These are phyloP conservation scores for Scaptomyza parva DNA, from an alignment of 2,888 invertebrate genomes.

Conservation along the genomic window DNA sequence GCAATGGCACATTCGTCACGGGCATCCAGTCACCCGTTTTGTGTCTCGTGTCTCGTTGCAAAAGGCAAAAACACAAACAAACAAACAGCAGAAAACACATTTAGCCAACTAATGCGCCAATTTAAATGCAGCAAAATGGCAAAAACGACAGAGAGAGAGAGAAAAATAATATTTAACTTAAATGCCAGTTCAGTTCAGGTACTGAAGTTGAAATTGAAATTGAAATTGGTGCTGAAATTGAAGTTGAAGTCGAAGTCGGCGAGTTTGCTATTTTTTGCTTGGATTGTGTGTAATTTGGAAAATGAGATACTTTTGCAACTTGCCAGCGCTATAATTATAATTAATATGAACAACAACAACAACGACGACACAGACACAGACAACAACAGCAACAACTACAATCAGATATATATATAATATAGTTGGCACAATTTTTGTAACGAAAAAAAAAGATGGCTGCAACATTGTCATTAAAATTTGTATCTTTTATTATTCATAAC, in stretches of 20 bases:
- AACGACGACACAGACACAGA: constrained; percentile 19
- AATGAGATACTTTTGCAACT: constrained; percentile 78
- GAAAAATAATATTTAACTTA: constrained; percentile 73
- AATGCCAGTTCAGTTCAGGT: constrained; percentile 64
- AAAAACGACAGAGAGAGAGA: constrained; percentile 13
- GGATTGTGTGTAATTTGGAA: constrained; percentile 64
- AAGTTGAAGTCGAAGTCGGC: constrained; percentile 6
- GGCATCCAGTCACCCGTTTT: constrained; percentile 39
- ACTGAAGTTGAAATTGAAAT: constrained; percentile 44
- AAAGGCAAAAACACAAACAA: no score
- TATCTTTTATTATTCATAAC: constrained; percentile 54
- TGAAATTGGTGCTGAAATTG: constrained; percentile 40
- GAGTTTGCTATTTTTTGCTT: constrained; percentile 12
- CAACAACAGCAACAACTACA: constrained; percentile 19
- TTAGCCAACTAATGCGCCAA: constrained; percentile 77
- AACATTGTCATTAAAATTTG: constrained; percentile 71
- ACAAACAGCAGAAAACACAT: constrained; percentile 48
- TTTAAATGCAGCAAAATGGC: constrained; percentile 67
- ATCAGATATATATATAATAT: constrained; percentile 31
- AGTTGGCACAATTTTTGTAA: constrained; percentile 66
- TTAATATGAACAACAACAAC: constrained; percentile 59
- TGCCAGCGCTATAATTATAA: constrained; percentile 73
- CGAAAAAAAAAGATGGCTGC: constrained; percentile 47
- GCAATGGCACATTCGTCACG: constrained; percentile 64
- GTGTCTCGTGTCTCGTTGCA: constrained; percentile 52